A percentile compares a stretch with the other conserved stretches of the same genome.
Conservation (phyloP, 2,888 invertebrate genomes). For the Exocentrus adspersus region DNA sequence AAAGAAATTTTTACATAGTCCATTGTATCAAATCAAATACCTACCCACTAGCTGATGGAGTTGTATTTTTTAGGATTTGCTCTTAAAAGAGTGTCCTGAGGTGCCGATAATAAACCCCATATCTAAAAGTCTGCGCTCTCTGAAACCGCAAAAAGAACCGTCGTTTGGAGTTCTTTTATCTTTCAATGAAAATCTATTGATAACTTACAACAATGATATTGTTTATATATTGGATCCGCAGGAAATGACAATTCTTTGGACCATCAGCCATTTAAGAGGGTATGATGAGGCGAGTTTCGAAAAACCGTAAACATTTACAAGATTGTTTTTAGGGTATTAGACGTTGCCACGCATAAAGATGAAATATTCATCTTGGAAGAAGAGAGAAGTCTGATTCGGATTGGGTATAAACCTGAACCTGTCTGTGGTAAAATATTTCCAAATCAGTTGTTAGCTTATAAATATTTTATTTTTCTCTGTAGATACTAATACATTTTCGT, state of each 20-base stretch:
- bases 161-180: constrained; percentile 73
- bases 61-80: constrained; percentile 53
- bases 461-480: constrained; percentile 2
- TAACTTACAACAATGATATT: constrained; percentile 77
- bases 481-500: constrained; percentile 24
- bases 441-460: neutral
- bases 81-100: constrained; percentile 65
- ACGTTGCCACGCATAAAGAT: constrained; percentile 72
- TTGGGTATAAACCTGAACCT: constrained; percentile 77
- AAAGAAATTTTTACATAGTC: constrained; percentile 29
- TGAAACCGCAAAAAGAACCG: constrained; percentile 65
- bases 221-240: constrained; percentile 82
- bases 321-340: constrained; percentile 64
- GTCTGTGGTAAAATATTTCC: constrained; percentile 58
- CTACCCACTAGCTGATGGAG: neutral
- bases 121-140: constrained; percentile 58
- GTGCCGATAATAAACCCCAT: constrained; percentile 80
- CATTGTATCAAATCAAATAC: neutral
- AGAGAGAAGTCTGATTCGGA: constrained; percentile 78
- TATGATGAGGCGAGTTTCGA: constrained; percentile 48
- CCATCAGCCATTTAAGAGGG: constrained; percentile 72
- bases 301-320: neutral
- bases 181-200: constrained; percentile 77
- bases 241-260: constrained; percentile 73
- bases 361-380: constrained; percentile 88